These are phyloP conservation scores for Emydocephalus ijimae DNA, from an alignment of 2,113 vertebrate genomes.

Conservation along the genomic window DNA sequence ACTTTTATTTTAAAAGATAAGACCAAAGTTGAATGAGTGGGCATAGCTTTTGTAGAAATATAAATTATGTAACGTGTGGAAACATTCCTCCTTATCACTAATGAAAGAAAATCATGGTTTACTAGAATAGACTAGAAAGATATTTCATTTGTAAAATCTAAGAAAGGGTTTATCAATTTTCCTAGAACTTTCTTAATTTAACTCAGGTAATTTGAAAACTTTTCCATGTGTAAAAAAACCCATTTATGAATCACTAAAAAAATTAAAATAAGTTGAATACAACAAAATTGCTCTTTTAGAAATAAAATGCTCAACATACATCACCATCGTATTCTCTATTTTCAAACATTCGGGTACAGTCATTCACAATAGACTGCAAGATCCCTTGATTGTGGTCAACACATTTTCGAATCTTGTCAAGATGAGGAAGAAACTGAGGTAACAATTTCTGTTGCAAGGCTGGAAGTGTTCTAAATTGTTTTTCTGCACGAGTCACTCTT, in stretches of 20 bases:
- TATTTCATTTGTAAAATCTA: conserved; percentile 34
- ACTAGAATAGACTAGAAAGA: conserved; percentile 21
- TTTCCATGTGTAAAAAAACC: neutral
- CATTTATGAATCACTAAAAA: neutral
- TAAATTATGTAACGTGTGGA: conserved; percentile 7
- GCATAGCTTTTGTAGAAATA: neutral
- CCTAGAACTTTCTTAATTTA: neutral
- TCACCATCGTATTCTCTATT: conserved; percentile 94
- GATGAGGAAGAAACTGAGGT: conserved; percentile 84
- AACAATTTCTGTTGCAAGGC: conserved; percentile 83
- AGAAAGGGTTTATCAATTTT: conserved; percentile 38
- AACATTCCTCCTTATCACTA: conserved; percentile 18
- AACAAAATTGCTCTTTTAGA: conserved; percentile 18
- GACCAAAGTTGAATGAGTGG: neutral
- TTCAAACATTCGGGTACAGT: conserved; percentile 96
- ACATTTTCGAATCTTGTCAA: conserved; percentile 84
- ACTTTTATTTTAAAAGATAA: neutral
- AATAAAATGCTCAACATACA: conserved; percentile 72
- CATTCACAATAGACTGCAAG: conserved; percentile 87
- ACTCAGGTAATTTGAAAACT: neutral
- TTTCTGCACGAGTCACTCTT: conserved; percentile 88
- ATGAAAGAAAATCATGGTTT: conserved; percentile 33
- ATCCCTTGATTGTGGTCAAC: conserved; percentile 92
- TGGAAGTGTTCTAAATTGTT: conserved; percentile 86
- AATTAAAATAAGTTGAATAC: neutral